Conservation (phyloP, 2,888 invertebrate genomes). For the Tinea pellionella region DNA sequence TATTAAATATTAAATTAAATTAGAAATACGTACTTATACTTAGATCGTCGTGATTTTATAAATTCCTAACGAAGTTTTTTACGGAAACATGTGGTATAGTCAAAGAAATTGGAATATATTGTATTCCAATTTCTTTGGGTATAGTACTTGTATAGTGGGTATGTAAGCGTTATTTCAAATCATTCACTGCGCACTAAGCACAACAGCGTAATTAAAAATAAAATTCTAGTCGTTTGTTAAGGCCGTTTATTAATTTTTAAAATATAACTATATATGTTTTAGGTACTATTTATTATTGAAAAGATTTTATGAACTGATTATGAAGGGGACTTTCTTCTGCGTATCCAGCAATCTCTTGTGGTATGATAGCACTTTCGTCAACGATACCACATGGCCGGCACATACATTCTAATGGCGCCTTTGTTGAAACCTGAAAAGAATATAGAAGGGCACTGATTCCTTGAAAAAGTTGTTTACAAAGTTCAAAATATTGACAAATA, state of each 20-base stretch:
- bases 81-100: too few species aligned
- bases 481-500: background rate
- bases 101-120: too few species aligned
- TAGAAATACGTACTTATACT: too few species aligned
- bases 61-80: too few species aligned
- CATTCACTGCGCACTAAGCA: too few species aligned
- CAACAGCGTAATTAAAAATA: background rate
- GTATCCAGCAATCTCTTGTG: conserved; percentile 90
- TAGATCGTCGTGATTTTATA: too few species aligned
- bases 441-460: too few species aligned
- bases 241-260: conserved; percentile 28
- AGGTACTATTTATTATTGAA: conserved; percentile 46
- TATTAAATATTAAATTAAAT: too few species aligned
- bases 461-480: too few species aligned
- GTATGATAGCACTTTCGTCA: conserved; percentile 88
- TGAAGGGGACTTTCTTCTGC: conserved; percentile 84
- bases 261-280: conserved; percentile 14
- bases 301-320: conserved; percentile 81
- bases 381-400: conserved; percentile 91
- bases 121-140: too few species aligned
- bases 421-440: conserved; percentile 80
- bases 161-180: too few species aligned
- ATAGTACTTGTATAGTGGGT: too few species aligned
- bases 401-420: conserved; percentile 94
- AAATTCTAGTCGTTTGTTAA: conserved; percentile 21